phyloP scores from a whole-genome alignment of 2,113 vertebrate genomes.

The Megatriorchis doriae region DNA sequence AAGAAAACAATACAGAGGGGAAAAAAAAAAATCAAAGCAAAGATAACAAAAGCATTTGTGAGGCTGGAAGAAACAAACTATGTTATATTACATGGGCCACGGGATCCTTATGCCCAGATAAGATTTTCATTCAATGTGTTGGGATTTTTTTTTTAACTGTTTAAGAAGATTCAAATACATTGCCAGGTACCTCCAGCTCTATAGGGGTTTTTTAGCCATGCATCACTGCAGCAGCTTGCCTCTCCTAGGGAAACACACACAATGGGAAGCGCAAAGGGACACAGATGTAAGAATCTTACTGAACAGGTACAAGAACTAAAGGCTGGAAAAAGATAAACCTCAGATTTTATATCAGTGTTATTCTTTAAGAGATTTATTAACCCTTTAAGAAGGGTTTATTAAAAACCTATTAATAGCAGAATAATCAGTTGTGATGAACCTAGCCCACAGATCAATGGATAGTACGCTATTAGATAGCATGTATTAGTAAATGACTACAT shows the following conservation, averaged over 20 bases:
- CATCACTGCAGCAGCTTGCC: not conserved
- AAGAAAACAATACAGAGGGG: conserved; percentile 34
- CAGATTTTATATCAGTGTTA: not conserved
- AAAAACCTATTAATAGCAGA: not conserved
- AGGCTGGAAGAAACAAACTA: conserved; percentile 59
- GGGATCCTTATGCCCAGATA: conserved; percentile 58
- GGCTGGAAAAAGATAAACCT: not conserved
- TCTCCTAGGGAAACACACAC: not conserved
- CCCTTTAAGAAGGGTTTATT: not conserved
- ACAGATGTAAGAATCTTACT: not conserved
- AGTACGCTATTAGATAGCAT: not conserved
- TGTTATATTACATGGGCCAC: conserved; percentile 41
- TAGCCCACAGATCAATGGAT: not conserved
- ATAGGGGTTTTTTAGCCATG: not conserved
- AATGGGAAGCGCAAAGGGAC: not conserved
- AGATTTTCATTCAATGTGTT: conserved; percentile 37
- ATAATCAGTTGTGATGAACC: not conserved
- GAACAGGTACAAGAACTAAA: not conserved
- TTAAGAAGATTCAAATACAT: conserved; percentile 27
- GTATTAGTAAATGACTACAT: not conserved
- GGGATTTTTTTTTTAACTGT: not conserved
- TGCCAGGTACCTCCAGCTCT: not conserved
- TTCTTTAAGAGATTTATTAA: not conserved
- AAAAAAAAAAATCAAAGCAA: conserved; percentile 43
- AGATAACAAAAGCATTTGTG: conserved; percentile 65